phyloP scores from a whole-genome alignment of 2,797 vertebrate genomes.

The Pipistrellus pipistrellus region DNA sequence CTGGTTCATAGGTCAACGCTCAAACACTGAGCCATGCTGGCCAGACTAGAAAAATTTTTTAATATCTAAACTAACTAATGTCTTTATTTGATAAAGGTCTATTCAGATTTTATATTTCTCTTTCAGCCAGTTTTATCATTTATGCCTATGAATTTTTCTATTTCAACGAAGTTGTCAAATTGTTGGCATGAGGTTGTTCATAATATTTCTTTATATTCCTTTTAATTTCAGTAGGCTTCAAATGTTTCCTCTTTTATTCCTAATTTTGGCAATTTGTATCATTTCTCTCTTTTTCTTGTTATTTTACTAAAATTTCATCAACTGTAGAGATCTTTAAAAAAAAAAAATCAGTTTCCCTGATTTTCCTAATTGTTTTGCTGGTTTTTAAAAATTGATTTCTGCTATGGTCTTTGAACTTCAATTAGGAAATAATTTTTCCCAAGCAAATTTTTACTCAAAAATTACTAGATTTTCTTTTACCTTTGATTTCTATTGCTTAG shows the following conservation, averaged over 20 bases:
- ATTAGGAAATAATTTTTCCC: conserved; percentile 53
- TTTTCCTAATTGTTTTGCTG: conserved; percentile 3
- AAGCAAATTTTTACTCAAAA: conserved; percentile 14
- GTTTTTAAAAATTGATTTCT: neutral
- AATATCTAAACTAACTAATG: conserved; percentile 23
- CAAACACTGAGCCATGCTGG: too few species aligned
- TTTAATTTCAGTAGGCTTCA: conserved; percentile 11
- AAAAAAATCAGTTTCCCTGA: neutral
- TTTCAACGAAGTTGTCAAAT: conserved; percentile 42
- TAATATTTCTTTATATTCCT: conserved; percentile 27
- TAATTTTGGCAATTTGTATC: conserved; percentile 31
- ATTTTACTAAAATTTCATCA: conserved; percentile 20
- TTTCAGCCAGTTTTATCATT: conserved; percentile 13
- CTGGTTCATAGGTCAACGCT: too few species aligned
- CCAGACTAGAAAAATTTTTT: too few species aligned
- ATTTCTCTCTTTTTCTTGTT: neutral
- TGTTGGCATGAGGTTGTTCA: neutral
- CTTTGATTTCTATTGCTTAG: conserved; percentile 15
- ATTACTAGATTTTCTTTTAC: conserved; percentile 48
- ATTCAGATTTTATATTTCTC: conserved; percentile 43
- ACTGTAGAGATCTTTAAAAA: neutral
- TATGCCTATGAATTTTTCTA: neutral
- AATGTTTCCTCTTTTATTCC: conserved; percentile 23
- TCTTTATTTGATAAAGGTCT: neutral
- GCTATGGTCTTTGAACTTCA: neutral